Conservation (phyloP, 2,113 vertebrate genomes). For the Prionailurus viverrinus region DNA sequence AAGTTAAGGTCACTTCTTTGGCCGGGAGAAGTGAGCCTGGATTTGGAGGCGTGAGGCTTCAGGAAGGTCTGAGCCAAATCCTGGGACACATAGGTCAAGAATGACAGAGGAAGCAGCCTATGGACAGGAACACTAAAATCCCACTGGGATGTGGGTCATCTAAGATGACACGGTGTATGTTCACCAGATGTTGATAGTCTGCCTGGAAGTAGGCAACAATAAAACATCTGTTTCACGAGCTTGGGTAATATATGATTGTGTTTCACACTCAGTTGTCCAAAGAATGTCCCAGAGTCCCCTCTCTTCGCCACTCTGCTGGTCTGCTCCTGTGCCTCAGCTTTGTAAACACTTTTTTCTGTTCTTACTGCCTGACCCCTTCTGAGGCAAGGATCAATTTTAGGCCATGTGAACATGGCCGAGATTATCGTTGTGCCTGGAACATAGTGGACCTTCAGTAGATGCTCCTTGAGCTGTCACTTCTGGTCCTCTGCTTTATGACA, state of each 20-base stretch:
- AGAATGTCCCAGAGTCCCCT: neutral
- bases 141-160: neutral
- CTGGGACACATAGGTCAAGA: neutral
- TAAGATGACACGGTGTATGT: neutral
- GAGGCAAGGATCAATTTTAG: neutral
- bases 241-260: too few relatives aligned
- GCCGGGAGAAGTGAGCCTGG: neutral
- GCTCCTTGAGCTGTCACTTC: conserved; percentile 75
- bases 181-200: neutral
- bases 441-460: conserved; percentile 60
- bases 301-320: neutral
- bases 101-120: neutral
- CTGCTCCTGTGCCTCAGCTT: neutral
- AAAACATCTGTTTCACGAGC: neutral
- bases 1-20: neutral
- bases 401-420: neutral
- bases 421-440: conserved; percentile 33
- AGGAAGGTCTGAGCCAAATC: neutral
- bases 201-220: neutral
- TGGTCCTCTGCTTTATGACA: conserved; percentile 72
- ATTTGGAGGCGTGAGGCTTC: neutral
- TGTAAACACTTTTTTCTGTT: neutral
- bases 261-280: neutral
- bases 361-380: neutral
- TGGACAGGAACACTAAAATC: neutral